Percentiles rank a stretch among this genome's conserved stretches.
Evolutionary conservation across 1,140 invertebrate species (phyloP).

Genomic region (Phthorimaea operculella): DNA sequence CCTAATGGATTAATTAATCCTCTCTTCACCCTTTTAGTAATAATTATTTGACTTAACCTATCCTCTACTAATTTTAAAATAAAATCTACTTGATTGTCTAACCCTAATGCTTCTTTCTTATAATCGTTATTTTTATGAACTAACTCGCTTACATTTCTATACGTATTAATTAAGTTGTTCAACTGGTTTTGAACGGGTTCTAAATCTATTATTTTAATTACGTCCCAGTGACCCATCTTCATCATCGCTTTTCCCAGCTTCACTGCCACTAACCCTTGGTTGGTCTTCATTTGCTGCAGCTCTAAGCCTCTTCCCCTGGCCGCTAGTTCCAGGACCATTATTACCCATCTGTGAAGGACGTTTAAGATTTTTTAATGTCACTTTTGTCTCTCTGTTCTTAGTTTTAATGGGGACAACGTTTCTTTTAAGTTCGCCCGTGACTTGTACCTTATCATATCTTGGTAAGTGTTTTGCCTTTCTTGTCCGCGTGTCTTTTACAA

Average conservation of each 20-base stretch:
- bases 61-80: constrained; percentile 14
- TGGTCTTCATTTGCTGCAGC: not conserved
- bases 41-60: constrained; percentile 17
- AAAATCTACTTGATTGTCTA: constrained; percentile 18
- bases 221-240: constrained; percentile 21
- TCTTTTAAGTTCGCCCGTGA: constrained; percentile 8
- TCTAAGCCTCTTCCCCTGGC: not conserved
- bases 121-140: not conserved
- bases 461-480: constrained; percentile 19
- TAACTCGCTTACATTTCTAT: constrained; percentile 9
- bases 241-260: constrained; percentile 13
- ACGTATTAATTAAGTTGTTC: constrained; percentile 13
- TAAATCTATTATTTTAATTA: constrained; percentile 10
- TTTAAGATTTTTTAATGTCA: too few species aligned
- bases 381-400: constrained; percentile 31
- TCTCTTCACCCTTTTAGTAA: constrained; percentile 14
- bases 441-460: constrained; percentile 13
- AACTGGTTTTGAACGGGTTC: constrained; percentile 3
- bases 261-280: not conserved
- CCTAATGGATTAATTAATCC: constrained; percentile 19
- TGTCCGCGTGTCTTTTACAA: constrained; percentile 10
- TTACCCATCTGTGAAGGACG: not conserved
- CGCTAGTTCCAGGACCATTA: not conserved
- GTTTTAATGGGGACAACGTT: constrained; percentile 15
- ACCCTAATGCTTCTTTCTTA: not conserved